These are phyloP conservation scores for Mesochorus sp. DNA, from an alignment of 2,888 invertebrate genomes.

Conservation along the genomic window DNA sequence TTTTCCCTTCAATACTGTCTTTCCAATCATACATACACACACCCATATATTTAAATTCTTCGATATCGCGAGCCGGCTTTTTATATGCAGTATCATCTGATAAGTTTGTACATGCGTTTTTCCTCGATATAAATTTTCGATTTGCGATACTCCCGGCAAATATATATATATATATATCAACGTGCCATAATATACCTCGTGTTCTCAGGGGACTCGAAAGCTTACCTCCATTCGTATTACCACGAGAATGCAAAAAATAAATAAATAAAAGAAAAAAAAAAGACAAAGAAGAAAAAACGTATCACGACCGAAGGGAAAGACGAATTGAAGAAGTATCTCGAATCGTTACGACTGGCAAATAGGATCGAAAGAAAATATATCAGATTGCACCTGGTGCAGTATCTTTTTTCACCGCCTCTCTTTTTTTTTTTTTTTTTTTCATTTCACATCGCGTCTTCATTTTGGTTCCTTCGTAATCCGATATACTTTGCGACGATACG, in stretches of 20 bases:
- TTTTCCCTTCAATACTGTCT: not conserved
- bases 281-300: not conserved
- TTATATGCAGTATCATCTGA: constrained; percentile 23
- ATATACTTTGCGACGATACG: constrained; percentile 34
- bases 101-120: constrained; percentile 6
- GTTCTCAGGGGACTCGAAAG: constrained; percentile 18
- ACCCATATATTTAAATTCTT: not conserved
- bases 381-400: constrained; percentile 47
- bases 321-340: constrained; percentile 5
- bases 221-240: constrained; percentile 17
- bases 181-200: not conserved
- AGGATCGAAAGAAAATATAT: constrained; percentile 50
- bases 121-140: not conserved
- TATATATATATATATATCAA: too few relatives aligned
- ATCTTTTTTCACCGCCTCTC: not conserved
- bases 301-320: not conserved
- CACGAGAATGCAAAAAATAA: not conserved
- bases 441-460: not conserved
- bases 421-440: not conserved
- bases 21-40: not conserved
- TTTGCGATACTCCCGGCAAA: constrained; percentile 20
- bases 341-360: constrained; percentile 36
- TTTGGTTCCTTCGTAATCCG: constrained; percentile 35
- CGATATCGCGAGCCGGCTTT: constrained; percentile 14
- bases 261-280: not conserved